phyloP scores from a whole-genome alignment of 2,888 invertebrate genomes.

The Lobophora halterata region DNA sequence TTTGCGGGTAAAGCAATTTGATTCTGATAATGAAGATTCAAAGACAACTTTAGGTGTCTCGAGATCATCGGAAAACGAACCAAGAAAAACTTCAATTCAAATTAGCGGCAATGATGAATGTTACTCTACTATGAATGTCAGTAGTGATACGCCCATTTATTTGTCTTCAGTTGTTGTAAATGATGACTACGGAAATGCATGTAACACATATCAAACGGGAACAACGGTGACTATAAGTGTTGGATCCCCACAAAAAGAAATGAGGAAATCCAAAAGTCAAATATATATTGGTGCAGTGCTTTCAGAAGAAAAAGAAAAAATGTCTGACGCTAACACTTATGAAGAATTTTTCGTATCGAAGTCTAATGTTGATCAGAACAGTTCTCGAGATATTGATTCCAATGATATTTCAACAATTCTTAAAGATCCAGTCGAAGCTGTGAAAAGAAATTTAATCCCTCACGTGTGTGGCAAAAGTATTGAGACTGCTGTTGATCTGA shows the following conservation, averaged over 20 bases:
- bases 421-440: conserved; percentile 88
- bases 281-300: conserved; percentile 72
- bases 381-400: conserved; percentile 31
- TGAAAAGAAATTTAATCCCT: conserved; percentile 86
- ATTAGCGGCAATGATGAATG: conserved; percentile 87
- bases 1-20: conserved; percentile 68
- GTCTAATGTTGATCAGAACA: conserved; percentile 33
- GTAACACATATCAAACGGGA: conserved; percentile 74
- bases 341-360: conserved; percentile 66
- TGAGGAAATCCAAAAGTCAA: conserved; percentile 73
- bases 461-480: conserved; percentile 86
- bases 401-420: conserved; percentile 80
- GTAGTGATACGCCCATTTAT: conserved; percentile 84
- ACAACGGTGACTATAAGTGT: conserved; percentile 83
- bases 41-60: conserved; percentile 43
- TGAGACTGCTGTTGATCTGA: conserved; percentile 34
- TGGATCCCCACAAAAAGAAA: conserved; percentile 71
- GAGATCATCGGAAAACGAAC: conserved; percentile 58
- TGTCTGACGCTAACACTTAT: conserved; percentile 57
- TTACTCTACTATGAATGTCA: conserved; percentile 88
- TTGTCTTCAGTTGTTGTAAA: conserved; percentile 87
- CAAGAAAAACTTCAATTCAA: conserved; percentile 85
- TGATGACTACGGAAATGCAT: conserved; percentile 72
- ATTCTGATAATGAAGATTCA: conserved; percentile 69
- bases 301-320: conserved; percentile 46